phyloP scores from a whole-genome alignment of 1,140 invertebrate species.

The Pogonus chalceus region DNA sequence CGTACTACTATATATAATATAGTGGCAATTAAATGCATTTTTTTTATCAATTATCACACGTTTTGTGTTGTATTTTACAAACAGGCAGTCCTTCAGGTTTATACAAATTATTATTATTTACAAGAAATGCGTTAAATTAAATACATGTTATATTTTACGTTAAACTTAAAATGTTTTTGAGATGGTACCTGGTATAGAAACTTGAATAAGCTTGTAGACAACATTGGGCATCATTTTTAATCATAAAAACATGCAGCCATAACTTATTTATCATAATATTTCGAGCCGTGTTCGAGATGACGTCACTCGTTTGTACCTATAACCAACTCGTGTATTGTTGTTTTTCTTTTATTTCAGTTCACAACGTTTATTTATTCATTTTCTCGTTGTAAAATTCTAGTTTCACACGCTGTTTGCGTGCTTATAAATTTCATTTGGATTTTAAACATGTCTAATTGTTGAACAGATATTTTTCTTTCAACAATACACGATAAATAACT shows the following conservation, averaged over 20 bases:
- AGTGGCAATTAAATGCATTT: background rate
- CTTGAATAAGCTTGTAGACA: too few species aligned
- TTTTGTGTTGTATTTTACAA: background rate
- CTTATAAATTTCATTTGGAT: background rate
- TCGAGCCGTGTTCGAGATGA: conserved; percentile 14
- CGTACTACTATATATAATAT: background rate
- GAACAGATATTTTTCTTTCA: too few species aligned
- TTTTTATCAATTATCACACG: background rate
- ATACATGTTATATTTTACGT: too few species aligned
- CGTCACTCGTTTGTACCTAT: conserved; percentile 12
- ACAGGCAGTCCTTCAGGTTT: background rate
- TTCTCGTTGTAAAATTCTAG: background rate
- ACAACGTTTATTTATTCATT: background rate
- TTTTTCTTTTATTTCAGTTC: background rate
- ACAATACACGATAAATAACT: too few species aligned
- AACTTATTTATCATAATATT: conserved; percentile 27
- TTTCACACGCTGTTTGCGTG: background rate
- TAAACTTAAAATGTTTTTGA: too few species aligned
- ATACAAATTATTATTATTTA: background rate
- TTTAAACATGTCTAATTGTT: too few species aligned
- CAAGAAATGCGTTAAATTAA: too few species aligned
- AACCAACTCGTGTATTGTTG: background rate
- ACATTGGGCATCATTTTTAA: conserved; percentile 27
- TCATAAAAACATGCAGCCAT: conserved; percentile 26
- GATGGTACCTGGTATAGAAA: too few species aligned